Evolutionary conservation across 2,888 invertebrate species (phyloP), one percentile per base, ranked within the genome.

Genomic region (Lycia hirtaria): DNA sequence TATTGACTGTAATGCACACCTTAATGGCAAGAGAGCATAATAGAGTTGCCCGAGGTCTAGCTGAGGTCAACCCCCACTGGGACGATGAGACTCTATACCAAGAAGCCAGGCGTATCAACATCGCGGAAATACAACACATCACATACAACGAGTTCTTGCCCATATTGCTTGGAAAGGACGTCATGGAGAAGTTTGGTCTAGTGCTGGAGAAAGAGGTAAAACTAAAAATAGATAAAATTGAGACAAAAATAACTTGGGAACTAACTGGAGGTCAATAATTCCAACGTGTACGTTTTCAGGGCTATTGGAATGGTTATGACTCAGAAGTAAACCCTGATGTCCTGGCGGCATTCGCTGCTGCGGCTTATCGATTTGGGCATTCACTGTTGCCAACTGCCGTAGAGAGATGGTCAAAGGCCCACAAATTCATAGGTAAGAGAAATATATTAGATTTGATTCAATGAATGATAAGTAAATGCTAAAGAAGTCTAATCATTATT

Each of bases 371-470:
- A 72, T 98, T 98, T 72, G 98, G 98, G 0, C 98, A 98, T 81
- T 98, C 98, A 0, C 87, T 98, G 14, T 84, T 98, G 60, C 98
- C 98, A 7, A 97, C 97, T 1, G 97, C 97, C 19, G 96, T 98
- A 3, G 98, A 98, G 84, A 94, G 98, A 78, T 98, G 98, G 97
- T 98, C 97, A 52, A 98, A 98, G 88, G 97, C 97, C 19, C 98
- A 98, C 82, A 98, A 98, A 88, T 98, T 98, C 77, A 97, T 98
- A 67, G 96, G 96, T 96, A 92, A 92, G 69, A 49, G 20, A 28
- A n/a, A n/a, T n/a, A n/a, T n/a, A n/a, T n/a, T n/a, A n/a, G n/a
- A n/a, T n/a, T n/a, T n/a, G n/a, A n/a, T n/a, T n/a, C n/a, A n/a
- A n/a, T n/a, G n/a, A n/a, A n/a, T n/a, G n/a, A n/a, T n/a, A 28